Conservation (phyloP, 2,113 vertebrate species). For the Syngnathus floridae region DNA sequence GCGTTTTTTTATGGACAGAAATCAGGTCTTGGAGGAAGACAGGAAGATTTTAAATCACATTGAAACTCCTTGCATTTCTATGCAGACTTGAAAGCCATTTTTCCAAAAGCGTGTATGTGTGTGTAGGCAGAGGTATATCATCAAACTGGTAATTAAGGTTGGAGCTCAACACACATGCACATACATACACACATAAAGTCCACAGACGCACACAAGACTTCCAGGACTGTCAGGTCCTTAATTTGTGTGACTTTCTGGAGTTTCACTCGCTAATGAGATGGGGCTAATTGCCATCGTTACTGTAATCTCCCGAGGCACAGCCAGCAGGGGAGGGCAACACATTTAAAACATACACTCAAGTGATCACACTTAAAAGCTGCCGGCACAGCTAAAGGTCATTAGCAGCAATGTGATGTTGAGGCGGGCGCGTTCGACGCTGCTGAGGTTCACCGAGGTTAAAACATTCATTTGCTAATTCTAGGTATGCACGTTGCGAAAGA, state of each 20-base stretch:
- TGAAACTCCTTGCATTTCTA: background rate
- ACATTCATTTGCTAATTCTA: conserved; percentile 71
- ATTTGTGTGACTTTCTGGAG: conserved; percentile 67
- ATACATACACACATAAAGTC: background rate
- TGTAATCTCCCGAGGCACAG: conserved; percentile 65
- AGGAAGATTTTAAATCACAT: background rate
- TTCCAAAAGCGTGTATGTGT: background rate
- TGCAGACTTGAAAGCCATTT: background rate
- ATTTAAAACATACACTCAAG: conserved; percentile 63
- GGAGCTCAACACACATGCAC: conserved; percentile 29
- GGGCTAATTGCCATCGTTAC: conserved; percentile 77
- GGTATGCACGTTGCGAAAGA: conserved; percentile 66
- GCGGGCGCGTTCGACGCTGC: conserved; percentile 33
- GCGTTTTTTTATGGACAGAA: background rate
- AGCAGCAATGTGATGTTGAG: conserved; percentile 59
- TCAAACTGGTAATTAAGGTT: conserved; percentile 68
- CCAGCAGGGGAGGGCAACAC: conserved; percentile 53
- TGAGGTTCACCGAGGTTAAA: conserved; percentile 64
- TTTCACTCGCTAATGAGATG: conserved; percentile 72
- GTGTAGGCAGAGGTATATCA: conserved; percentile 41
- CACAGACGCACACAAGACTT: conserved; percentile 38
- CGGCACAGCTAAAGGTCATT: conserved; percentile 71
- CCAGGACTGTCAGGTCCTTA: conserved; percentile 64
- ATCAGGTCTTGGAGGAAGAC: background rate
- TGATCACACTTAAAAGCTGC: conserved; percentile 68